Evolutionary conservation across 2,797 vertebrate species (phyloP).

Genomic region (Tympanoctomys barrerae): DNA sequence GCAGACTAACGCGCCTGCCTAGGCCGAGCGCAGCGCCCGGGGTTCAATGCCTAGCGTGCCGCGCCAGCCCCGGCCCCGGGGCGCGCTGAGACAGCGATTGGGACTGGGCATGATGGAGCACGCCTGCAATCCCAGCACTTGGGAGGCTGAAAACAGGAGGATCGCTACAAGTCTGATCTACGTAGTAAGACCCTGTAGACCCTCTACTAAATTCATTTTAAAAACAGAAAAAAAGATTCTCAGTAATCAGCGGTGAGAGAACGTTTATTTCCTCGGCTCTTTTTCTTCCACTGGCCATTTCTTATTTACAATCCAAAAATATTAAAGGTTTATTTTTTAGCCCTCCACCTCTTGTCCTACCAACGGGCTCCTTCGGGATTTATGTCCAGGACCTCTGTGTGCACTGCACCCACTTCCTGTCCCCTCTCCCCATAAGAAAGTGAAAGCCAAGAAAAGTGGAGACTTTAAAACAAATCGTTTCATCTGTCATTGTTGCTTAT

Average conservation of each 20-base stretch:
- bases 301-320: constrained; percentile 62
- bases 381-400: not conserved
- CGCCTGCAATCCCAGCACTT: too few species aligned
- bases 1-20: too few species aligned
- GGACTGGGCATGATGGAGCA: too few species aligned
- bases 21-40: too few species aligned
- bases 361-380: not conserved
- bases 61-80: too few species aligned
- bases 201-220: too few species aligned
- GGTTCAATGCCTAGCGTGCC: too few species aligned
- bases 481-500: not conserved
- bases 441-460: not conserved
- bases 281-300: not conserved
- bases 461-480: not conserved
- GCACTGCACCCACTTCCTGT: not conserved
- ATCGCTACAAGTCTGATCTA: too few species aligned
- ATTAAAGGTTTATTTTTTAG: not conserved
- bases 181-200: too few species aligned
- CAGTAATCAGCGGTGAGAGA: not conserved
- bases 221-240: too few species aligned
- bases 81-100: too few species aligned
- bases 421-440: not conserved
- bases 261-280: not conserved
- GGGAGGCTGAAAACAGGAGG: too few species aligned
- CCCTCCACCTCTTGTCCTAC: not conserved